These are phyloP conservation scores for Platyrinchus mystaceus DNA, from an alignment of 2,797 vertebrate species.

Conservation along the genomic window DNA sequence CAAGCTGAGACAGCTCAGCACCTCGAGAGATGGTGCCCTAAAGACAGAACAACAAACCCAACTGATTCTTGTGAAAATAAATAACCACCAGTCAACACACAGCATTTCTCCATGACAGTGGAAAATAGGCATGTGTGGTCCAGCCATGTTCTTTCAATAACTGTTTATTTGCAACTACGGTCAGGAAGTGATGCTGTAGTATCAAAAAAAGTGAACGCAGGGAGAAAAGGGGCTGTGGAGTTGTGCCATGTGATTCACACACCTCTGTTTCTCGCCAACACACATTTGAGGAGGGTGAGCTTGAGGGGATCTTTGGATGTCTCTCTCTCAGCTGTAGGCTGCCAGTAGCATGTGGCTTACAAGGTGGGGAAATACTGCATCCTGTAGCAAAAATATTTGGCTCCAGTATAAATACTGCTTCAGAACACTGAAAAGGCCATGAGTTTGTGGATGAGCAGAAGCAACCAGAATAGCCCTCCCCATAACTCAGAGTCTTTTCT, in stretches of 20 bases:
- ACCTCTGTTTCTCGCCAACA: not conserved
- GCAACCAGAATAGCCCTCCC: not conserved
- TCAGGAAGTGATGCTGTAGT: not conserved
- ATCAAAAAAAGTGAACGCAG: not conserved
- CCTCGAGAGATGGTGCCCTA: not conserved
- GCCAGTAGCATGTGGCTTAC: not conserved
- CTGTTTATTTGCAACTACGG: not conserved
- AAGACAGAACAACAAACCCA: slow-evolving; percentile 3
- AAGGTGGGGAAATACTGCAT: not conserved
- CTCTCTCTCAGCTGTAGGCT: not conserved
- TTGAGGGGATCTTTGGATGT: not conserved
- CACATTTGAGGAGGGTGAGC: not conserved
- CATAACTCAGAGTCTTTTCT: not conserved
- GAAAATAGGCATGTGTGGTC: slow-evolving; percentile 27
- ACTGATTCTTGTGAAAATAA: not conserved
- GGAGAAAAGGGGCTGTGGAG: not conserved
- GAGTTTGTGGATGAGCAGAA: not conserved
- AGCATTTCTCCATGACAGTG: not conserved
- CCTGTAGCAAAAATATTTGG: not conserved
- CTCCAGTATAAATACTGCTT: not conserved
- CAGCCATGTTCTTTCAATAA: not conserved
- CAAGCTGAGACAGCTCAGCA: slow-evolving; percentile 32
- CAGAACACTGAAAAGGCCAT: not conserved
- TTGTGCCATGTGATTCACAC: not conserved
- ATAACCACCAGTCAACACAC: not conserved